phyloP scores from a whole-genome alignment of 2,797 vertebrate genomes.

The Cryptoprocta ferox region DNA sequence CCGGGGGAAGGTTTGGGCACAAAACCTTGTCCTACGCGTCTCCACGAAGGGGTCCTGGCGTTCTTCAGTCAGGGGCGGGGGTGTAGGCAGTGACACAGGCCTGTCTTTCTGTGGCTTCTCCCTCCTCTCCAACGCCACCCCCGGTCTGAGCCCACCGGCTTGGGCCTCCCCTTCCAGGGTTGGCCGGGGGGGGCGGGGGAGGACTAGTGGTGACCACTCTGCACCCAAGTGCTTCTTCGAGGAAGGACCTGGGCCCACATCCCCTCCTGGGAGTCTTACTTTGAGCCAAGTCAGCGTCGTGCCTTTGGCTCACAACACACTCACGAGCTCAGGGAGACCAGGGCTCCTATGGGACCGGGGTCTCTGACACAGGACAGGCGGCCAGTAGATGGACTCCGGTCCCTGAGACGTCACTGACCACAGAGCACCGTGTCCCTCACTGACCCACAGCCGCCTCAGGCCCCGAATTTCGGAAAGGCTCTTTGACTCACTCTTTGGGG shows the following conservation, averaged over 20 bases:
- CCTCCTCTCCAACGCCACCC: fast-evolving
- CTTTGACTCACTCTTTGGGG: neutral
- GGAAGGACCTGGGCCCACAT: neutral
- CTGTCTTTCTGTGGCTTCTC: neutral
- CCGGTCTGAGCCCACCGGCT: fast-evolving
- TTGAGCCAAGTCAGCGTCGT: fast-evolving
- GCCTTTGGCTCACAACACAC: fast-evolving
- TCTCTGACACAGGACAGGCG: neutral
- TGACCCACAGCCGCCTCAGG: fast-evolving
- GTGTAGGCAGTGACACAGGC: fast-evolving
- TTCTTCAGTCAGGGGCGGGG: neutral
- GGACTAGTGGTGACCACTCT: neutral
- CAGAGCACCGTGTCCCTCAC: fast-evolving
- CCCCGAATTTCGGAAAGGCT: too few relatives aligned
- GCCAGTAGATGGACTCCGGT: fast-evolving
- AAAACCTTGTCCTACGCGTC: fast-evolving
- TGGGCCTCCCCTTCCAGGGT: neutral
- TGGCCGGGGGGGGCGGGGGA: too few relatives aligned
- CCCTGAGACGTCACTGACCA: fast-evolving
- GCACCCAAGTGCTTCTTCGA: neutral
- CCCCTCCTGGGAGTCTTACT: fast-evolving
- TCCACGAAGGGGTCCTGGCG: too few relatives aligned
- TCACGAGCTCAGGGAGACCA: fast-evolving
- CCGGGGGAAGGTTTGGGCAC: fast-evolving
- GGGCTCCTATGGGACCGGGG: neutral